Evolutionary conservation across 2,888 invertebrate genomes (phyloP), one percentile per base, ranked within the genome.

Genomic region (Troglohyphantes excavatus): DNA sequence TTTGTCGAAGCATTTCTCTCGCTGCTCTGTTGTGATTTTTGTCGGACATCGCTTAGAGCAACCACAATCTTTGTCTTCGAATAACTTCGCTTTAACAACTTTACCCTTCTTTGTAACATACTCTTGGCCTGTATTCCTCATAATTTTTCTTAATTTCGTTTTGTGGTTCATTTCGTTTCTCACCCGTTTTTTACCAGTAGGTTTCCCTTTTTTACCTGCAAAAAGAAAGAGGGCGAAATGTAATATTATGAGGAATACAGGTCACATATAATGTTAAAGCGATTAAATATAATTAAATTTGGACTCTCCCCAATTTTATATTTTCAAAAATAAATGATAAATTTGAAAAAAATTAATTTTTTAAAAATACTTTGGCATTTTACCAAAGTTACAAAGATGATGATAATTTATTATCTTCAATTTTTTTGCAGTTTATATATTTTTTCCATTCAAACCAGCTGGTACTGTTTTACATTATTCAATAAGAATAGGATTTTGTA

Each of bases 101-200:
- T 90, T 90, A 39, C 84, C 84, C 17, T 84, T 90, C 65, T 83
- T 84, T 53, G 89, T 90, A 23, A 79, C 39, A 79, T 90, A 90
- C 23, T 90, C 89, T 59, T 90, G 89, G 53, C 89, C 89, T 72
- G 84, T 84, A 67, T 90, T 90, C 65, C 89, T 83, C 53, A 63
- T 67, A 70, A 78, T 61, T 65, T 90, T 90, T 61, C 89, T 78
- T 63, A 84, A 65, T 90, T 84, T 83, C 61, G 83, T 90, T 84
- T 90, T 90, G 78, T 84, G 83, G 76, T 90, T 90, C 89, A 89
- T 89, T 89, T 89, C 88, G 81, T 89, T 89, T 70, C 88, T 89
- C 76, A 89, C 88, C 67, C 88, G 88, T 89, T 89, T 89, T 82
- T 89, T 89, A 89, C 88, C 88, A 63, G 75, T 21, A 26, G 88